phyloP scores from a whole-genome alignment of 2,888 invertebrate genomes.

The Meiosimyza platycephala region DNA sequence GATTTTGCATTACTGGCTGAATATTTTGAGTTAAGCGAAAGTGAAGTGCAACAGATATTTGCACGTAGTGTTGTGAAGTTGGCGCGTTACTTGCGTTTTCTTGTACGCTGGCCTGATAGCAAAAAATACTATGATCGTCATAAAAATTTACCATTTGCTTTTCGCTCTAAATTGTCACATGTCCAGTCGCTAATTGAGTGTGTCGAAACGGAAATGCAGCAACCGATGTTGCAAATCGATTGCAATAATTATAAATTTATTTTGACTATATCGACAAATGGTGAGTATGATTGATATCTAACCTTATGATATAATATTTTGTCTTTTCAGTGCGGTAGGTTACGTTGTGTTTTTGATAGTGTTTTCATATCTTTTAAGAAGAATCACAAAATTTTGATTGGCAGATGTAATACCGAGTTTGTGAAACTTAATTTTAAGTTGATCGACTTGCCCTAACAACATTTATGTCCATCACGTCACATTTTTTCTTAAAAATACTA shows the following conservation, averaged over 20 bases:
- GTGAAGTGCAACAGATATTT: conserved; percentile 60
- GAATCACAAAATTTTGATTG: too few relatives aligned
- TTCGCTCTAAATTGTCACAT: conserved; percentile 61
- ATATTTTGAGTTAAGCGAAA: conserved; percentile 61
- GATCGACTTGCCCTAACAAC: too few relatives aligned
- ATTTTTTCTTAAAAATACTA: too few relatives aligned
- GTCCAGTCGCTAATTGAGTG: conserved; percentile 65
- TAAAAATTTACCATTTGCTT: conserved; percentile 63
- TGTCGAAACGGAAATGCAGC: conserved; percentile 63
- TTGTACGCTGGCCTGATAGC: conserved; percentile 64
- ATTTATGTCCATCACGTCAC: too few relatives aligned
- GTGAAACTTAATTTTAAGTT: too few relatives aligned
- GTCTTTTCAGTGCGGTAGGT: too few relatives aligned
- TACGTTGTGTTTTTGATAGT: too few relatives aligned
- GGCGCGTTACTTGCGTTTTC: conserved; percentile 59
- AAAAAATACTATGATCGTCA: conserved; percentile 64
- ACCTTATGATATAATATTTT: not conserved
- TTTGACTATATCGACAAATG: conserved; percentile 62
- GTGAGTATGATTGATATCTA: conserved; percentile 44
- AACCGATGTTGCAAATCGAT: conserved; percentile 55
- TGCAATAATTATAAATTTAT: conserved; percentile 64
- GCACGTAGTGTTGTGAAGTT: conserved; percentile 57
- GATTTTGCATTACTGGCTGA: conserved; percentile 61
- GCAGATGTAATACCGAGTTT: too few relatives aligned
- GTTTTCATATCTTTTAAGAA: too few relatives aligned